Conservation (phyloP, 1,140 invertebrate genomes). For the Camponotus vicinus region DNA sequence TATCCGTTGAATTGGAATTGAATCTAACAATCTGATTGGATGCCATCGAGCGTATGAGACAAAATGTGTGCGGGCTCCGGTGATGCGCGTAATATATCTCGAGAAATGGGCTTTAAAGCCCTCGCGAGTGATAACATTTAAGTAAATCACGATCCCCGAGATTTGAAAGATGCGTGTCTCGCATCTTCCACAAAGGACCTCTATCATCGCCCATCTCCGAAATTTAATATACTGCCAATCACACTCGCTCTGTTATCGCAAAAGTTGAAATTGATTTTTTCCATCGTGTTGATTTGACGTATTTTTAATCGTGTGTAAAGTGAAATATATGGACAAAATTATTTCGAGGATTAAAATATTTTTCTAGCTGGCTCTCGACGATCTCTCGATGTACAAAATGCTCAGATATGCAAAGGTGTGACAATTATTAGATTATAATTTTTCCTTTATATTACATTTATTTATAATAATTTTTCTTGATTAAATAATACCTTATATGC, state of each 20-base stretch:
- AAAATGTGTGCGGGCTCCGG: background rate
- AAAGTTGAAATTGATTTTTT: background rate
- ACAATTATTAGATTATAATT: background rate
- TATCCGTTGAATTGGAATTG: constrained; percentile 33
- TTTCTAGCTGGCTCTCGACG: background rate
- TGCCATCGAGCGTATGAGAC: constrained; percentile 6
- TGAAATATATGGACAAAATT: background rate
- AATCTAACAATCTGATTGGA: constrained; percentile 44
- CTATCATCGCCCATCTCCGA: background rate
- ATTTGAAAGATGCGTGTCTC: background rate
- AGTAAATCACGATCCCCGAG: constrained; percentile 34
- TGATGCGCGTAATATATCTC: constrained; percentile 26
- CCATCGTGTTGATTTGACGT: too few relatives aligned
- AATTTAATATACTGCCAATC: constrained; percentile 6
- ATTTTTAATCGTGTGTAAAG: background rate
- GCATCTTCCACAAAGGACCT: background rate
- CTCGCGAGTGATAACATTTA: constrained; percentile 33
- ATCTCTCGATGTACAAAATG: background rate
- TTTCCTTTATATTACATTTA: too few relatives aligned
- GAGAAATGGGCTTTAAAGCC: constrained; percentile 1
- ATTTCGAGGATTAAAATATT: constrained; percentile 32
- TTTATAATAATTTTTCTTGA: too few relatives aligned
- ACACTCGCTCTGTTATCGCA: background rate
- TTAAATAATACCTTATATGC: too few relatives aligned
- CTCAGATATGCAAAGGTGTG: background rate